Conservation (phyloP, 2,888 invertebrate genomes). For the Drosophila phalerata region DNA sequence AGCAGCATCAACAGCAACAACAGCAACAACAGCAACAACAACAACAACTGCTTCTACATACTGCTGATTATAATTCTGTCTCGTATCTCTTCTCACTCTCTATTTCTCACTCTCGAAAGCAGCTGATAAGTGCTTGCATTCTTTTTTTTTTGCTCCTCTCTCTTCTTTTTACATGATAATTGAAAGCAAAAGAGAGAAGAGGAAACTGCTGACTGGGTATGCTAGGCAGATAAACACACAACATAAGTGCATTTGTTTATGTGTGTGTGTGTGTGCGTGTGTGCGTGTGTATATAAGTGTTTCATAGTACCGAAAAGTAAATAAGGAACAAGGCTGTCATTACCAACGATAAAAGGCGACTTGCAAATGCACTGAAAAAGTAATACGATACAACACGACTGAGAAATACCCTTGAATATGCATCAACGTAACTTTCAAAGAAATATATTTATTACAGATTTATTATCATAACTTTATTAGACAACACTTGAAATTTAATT, state of each 20-base stretch:
- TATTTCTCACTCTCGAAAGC: not conserved
- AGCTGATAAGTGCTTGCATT: conserved; percentile 68
- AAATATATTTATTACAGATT: no score
- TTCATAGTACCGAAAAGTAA: conserved; percentile 33
- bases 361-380: conserved; percentile 30
- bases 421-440: no score
- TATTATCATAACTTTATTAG: no score
- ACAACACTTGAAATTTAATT: no score
- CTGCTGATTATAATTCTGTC: conserved; percentile 30
- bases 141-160: conserved; percentile 6
- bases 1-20: conserved; percentile 16
- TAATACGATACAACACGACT: not conserved
- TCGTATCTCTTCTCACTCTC: conserved; percentile 2
- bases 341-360: conserved; percentile 21
- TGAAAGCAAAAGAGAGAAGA: conserved; percentile 6
- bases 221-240: conserved; percentile 35
- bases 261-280: conserved; percentile 4
- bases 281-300: conserved; percentile 23
- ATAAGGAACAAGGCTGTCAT: conserved; percentile 40
- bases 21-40: conserved; percentile 10
- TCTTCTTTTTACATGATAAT: not conserved
- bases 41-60: conserved; percentile 1
- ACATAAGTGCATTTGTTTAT: conserved; percentile 3
- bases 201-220: conserved; percentile 2
- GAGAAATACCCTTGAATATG: conserved; percentile 9